phyloP scores from a whole-genome alignment of 1,140 invertebrate genomes.

The Danaus melanippus region DNA sequence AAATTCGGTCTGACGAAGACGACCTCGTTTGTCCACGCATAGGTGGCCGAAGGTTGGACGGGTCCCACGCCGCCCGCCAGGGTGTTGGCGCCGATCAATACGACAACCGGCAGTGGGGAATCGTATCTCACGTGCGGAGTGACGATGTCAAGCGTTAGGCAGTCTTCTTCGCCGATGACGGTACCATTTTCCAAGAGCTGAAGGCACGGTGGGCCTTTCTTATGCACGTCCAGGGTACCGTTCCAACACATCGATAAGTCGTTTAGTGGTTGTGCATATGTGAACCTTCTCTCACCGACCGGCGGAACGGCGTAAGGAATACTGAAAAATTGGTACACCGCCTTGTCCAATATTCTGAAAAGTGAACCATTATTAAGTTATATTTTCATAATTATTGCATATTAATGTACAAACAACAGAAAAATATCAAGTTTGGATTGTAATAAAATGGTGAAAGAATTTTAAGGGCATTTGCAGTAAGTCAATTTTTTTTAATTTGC shows the following conservation, averaged over 20 bases:
- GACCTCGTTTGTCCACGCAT: conserved; percentile 82
- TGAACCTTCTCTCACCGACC: conserved; percentile 79
- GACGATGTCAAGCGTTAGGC: conserved; percentile 84
- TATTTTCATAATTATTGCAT: not conserved
- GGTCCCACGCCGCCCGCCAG: conserved; percentile 82
- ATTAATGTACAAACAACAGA: no score
- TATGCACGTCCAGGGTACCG: conserved; percentile 79
- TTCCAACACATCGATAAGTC: conserved; percentile 86
- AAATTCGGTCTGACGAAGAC: conserved; percentile 89
- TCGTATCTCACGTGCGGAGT: conserved; percentile 82
- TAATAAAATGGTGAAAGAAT: no score
- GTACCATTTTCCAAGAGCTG: conserved; percentile 78
- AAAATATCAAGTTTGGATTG: no score
- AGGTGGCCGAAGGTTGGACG: conserved; percentile 76
- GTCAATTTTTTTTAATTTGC: no score
- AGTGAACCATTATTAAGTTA: conserved; percentile 11
- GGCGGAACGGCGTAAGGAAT: conserved; percentile 91
- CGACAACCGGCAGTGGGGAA: conserved; percentile 83
- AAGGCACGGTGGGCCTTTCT: conserved; percentile 76
- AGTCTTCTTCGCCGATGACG: conserved; percentile 82
- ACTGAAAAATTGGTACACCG: conserved; percentile 85
- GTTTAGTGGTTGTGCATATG: conserved; percentile 77
- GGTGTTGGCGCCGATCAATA: conserved; percentile 84
- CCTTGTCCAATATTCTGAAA: conserved; percentile 79
- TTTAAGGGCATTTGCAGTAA: no score